Evolutionary conservation across 2,888 invertebrate species (phyloP), one percentile per base, ranked within the genome.

Genomic region (Congeria kusceri): DNA sequence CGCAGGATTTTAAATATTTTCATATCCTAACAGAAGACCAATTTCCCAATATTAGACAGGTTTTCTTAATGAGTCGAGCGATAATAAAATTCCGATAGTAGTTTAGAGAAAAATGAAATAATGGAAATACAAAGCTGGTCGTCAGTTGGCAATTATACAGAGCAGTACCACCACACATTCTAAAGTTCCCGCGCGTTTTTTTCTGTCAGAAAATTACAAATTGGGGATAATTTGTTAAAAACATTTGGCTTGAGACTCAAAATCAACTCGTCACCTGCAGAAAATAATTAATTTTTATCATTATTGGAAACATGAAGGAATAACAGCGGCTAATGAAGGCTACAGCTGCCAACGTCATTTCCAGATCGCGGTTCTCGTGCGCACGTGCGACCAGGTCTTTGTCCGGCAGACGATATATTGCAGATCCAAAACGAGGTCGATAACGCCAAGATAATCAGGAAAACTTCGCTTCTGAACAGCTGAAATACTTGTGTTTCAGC

Each of bases 321-420:
- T 59, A 74, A 65, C 61, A 53, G 44, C 44, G 53, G 56, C 67
- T 74, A 74, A 74, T 74, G 73, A 74, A 25, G 61, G 49, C 23
- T 67, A 67, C 73, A 74, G 73, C 73, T 74, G 73, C 62, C 39
- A 49, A 61, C 39, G 49, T 62, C 66, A 74, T 72, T 57, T 57
- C 47, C n/a, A 72, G 58, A 64, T 57, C 71, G 64, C 64, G 71
- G 25, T 57, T 27, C 71, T 58, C 71, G 71, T 72, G 71, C 71
- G 53, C 53, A 23, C 25, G 28, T 46, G 65, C 58, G 56, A 62
- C 25, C 63, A 39, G 57, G 56, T 59, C 71, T 72, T 72, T 72
- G 71, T 72, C 71, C 71, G 47, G 44, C 18, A 64, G 47, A 56
- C 28, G 53, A 64, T 72, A 72, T 72, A 65, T 58, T 28, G 58